Evolutionary conservation across 2,113 vertebrate species (phyloP).

Genomic region (Myiopsitta monachus): DNA sequence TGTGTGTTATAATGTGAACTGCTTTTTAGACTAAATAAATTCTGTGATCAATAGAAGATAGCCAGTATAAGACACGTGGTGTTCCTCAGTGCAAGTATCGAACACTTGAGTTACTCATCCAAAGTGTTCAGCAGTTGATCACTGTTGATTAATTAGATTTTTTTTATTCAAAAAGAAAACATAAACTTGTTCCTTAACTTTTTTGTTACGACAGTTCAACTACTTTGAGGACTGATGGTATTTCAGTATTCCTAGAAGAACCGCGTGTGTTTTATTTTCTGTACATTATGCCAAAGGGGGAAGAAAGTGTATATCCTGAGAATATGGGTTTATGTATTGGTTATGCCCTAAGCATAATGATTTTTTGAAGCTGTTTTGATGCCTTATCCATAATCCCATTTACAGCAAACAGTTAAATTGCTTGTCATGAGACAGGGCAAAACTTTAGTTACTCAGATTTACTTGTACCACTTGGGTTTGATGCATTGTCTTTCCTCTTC

Average conservation of each 20-base stretch:
- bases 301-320: background rate
- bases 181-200: background rate
- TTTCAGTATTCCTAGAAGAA: background rate
- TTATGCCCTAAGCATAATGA: background rate
- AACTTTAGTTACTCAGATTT: background rate
- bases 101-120: background rate
- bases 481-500: constrained; percentile 71
- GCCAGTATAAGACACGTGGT: background rate
- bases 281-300: background rate
- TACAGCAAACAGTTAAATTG: background rate
- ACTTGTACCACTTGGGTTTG: constrained; percentile 27
- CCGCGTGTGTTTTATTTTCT: background rate
- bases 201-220: background rate
- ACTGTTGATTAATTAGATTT: background rate
- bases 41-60: accelerated
- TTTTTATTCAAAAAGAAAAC: background rate
- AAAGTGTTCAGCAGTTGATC: background rate
- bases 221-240: background rate
- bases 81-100: background rate
- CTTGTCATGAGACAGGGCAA: background rate
- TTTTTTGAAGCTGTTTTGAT: background rate
- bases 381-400: background rate
- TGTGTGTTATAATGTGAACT: background rate
- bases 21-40: background rate
- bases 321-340: background rate